Percentiles rank a stretch among this genome's conserved stretches.
These are phyloP conservation scores for Melanophora roralis DNA, from an alignment of 2,888 invertebrate genomes.

Conservation along the genomic window DNA sequence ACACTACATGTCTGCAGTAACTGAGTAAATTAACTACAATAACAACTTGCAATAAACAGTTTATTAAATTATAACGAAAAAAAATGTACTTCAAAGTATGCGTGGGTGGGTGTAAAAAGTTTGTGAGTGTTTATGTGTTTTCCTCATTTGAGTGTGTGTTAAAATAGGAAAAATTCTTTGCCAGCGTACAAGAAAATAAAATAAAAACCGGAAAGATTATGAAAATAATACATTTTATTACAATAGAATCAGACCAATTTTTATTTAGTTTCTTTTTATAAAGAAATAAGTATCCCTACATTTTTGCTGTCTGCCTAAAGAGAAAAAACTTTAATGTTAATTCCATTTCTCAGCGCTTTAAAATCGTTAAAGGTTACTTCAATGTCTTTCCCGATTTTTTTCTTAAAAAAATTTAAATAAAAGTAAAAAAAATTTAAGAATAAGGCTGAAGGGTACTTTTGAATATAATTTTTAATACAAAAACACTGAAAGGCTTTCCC, in stretches of 20 bases:
- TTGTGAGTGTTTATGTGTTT: conserved; percentile 13
- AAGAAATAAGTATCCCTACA: conserved; percentile 45
- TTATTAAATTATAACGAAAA: conserved; percentile 71
- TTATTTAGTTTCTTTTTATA: not conserved
- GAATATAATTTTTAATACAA: conserved; percentile 10
- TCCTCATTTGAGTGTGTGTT: conserved; percentile 43
- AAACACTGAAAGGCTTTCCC: not conserved
- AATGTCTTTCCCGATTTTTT: not conserved
- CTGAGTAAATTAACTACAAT: conserved; percentile 25
- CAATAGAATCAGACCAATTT: conserved; percentile 34
- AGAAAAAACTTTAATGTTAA: conserved; percentile 40
- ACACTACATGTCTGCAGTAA: conserved; percentile 34
- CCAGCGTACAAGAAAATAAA: conserved; percentile 18
- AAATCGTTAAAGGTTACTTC: conserved; percentile 42
- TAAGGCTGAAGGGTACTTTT: conserved; percentile 43
- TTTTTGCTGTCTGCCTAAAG: conserved; percentile 44
- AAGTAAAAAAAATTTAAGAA: conserved; percentile 39
- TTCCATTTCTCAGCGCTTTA: conserved; percentile 23
- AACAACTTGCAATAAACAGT: conserved; percentile 48
- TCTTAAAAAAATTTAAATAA: conserved; percentile 20
- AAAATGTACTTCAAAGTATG: conserved; percentile 47
- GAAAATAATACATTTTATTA: conserved; percentile 34
- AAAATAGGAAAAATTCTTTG: not conserved
- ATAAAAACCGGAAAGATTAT: not conserved
- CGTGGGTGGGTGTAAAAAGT: not conserved